phyloP scores from a whole-genome alignment of 2,888 invertebrate genomes.

The Synanthedon vespiformis region DNA sequence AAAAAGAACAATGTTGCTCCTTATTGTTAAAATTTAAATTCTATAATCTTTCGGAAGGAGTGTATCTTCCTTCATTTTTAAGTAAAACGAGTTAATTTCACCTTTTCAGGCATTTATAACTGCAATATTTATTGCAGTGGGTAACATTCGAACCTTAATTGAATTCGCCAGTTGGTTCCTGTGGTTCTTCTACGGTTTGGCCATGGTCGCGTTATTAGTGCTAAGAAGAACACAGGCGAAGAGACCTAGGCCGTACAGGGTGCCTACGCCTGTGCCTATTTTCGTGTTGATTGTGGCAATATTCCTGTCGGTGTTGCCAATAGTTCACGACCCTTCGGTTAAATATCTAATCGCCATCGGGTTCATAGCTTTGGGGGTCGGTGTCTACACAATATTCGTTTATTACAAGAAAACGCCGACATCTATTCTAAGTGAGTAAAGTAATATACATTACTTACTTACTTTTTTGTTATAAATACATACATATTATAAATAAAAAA shows the following conservation, averaged over 20 bases:
- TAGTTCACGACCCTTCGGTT: slow-evolving; percentile 78
- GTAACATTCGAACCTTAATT: slow-evolving; percentile 81
- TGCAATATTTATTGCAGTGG: slow-evolving; percentile 76
- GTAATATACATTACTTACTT: too few relatives aligned
- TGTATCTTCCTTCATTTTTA: neutral
- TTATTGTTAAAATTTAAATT: too few relatives aligned
- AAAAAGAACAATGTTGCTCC: too few relatives aligned
- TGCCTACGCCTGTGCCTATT: slow-evolving; percentile 79
- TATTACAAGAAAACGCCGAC: slow-evolving; percentile 75
- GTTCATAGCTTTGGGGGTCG: slow-evolving; percentile 77
- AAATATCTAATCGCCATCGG: slow-evolving; percentile 82
- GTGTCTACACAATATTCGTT: slow-evolving; percentile 81
- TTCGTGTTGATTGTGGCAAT: slow-evolving; percentile 78
- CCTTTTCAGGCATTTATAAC: slow-evolving; percentile 75
- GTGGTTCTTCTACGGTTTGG: slow-evolving; percentile 88
- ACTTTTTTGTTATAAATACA: too few relatives aligned
- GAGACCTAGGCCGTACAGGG: slow-evolving; percentile 78
- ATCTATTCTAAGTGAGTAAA: slow-evolving; percentile 72
- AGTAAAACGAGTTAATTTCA: neutral
- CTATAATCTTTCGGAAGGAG: too few relatives aligned
- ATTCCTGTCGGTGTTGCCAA: slow-evolving; percentile 80
- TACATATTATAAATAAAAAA: too few relatives aligned
- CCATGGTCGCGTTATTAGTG: slow-evolving; percentile 82
- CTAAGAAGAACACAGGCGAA: slow-evolving; percentile 77
- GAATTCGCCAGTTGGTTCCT: slow-evolving; percentile 89